A percentile compares a stretch with the other conserved stretches of the same genome.
These are phyloP conservation scores for Aotus griseimembra DNA, from an alignment of 2,797 vertebrate genomes.

Conservation along the genomic window DNA sequence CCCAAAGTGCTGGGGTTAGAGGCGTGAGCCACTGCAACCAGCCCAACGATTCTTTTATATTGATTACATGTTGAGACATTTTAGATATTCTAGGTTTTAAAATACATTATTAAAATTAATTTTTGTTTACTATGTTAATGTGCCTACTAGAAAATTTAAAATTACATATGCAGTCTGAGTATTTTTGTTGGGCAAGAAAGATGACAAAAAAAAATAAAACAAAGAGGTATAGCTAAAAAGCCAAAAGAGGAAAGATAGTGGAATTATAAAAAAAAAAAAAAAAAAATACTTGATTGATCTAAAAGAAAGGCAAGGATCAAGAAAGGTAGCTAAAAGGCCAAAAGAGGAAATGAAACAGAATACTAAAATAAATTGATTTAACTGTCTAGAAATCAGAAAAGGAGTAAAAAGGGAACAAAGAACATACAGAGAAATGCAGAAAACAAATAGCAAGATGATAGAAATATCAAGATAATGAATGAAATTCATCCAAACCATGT, in stretches of 20 bases:
- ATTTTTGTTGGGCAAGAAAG: neutral
- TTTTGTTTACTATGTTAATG: slow-evolving; percentile 48
- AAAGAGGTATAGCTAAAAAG: slow-evolving; percentile 2
- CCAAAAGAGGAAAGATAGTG: neutral
- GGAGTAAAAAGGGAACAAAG: neutral
- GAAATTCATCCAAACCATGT: slow-evolving; percentile 9
- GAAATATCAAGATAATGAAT: neutral
- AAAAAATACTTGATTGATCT: neutral
- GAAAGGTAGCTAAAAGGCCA: neutral
- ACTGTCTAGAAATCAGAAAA: neutral
- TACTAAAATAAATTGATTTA: neutral
- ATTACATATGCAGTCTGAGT: neutral
- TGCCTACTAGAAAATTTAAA: slow-evolving; percentile 7
- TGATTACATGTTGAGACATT: slow-evolving; percentile 11
- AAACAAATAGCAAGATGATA: neutral
- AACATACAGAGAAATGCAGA: neutral
- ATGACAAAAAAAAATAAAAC: neutral
- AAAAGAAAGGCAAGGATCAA: neutral
- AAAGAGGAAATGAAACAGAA: slow-evolving; percentile 1
- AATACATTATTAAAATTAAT: slow-evolving; percentile 41
- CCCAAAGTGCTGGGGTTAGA: neutral
- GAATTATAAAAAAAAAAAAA: neutral
- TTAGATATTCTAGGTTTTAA: neutral
- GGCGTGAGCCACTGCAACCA: neutral
- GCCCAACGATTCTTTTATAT: neutral